Evolutionary conservation across 1,140 invertebrate genomes (phyloP), one percentile per base, ranked within the genome.

Genomic region (Anastrepha ludens): DNA sequence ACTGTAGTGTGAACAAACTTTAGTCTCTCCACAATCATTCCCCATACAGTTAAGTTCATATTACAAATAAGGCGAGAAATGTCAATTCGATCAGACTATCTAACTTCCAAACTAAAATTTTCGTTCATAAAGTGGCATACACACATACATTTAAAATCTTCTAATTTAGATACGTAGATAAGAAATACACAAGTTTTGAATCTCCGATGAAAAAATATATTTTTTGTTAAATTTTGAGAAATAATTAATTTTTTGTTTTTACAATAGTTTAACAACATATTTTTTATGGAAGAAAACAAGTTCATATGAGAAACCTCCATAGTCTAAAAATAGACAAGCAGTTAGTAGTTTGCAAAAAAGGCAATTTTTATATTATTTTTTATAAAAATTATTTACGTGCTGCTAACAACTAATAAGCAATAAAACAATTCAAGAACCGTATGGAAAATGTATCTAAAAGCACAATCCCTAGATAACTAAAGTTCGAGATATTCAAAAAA

Each of bases 401-500:
- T 29, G 74, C 47, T 81, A 50, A 81, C 47, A 55, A 55, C 47
- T 81, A 81, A 81, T 74, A 81, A 81, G 47, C 47, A 55, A 50
- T 81, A 81, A 81, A 81, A 81, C 17, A 81, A 81, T 50, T 81
- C 47, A 81, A 20, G 55, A 29, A 81, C 17, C 44, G 7, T 6
- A 81, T 47, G 47, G 74, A 9, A 11, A 81, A 55, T 55, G n/a
- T 81, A 81, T 44, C 13, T 86, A 86, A 87, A 88, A 86, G 47
- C 86, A 70, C 85, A 86, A 81, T 58, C 59, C 59, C 86, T 70
- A 86, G 59, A 70, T 62, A 88, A 88, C 70, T 67, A 50, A 70
- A 50, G 85, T 74, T 81, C 74, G 74, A 50, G 62, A 88, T 74
- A 87, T 85, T 62, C 47, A 60, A 62, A 60, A 88, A 88, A 86